Conservation (phyloP, 2,113 vertebrate species). For the Rattus norvegicus region GRCr8 NC_086021.1:65826501-65827000, state of each 20-base stretch:
- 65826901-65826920: constrained; percentile 63
- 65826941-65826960: not conserved
- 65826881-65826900: constrained; percentile 79
- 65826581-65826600: constrained; percentile 83
- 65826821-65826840: constrained; percentile 73
- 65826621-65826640: constrained; percentile 52
- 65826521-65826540: constrained; percentile 89
- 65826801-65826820: constrained; percentile 70
- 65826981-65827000: not conserved
- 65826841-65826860: constrained; percentile 81
- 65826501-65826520: constrained; percentile 90
- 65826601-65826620: constrained; percentile 89
- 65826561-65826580: constrained; percentile 85
- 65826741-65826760: constrained; percentile 81
- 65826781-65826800: constrained; percentile 78
- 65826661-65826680: constrained; percentile 83
- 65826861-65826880: constrained; percentile 83
- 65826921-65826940: constrained; percentile 70
- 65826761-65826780: constrained; percentile 68
- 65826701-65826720: constrained; percentile 81
- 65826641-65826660: constrained; percentile 55
- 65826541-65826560: constrained; percentile 86
- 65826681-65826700: constrained; percentile 80
- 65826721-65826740: constrained; percentile 77
- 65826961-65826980: not conserved